Base-by-base conservation (phyloP, 1,140 invertebrate species). In the Conus betulinus region DNA sequence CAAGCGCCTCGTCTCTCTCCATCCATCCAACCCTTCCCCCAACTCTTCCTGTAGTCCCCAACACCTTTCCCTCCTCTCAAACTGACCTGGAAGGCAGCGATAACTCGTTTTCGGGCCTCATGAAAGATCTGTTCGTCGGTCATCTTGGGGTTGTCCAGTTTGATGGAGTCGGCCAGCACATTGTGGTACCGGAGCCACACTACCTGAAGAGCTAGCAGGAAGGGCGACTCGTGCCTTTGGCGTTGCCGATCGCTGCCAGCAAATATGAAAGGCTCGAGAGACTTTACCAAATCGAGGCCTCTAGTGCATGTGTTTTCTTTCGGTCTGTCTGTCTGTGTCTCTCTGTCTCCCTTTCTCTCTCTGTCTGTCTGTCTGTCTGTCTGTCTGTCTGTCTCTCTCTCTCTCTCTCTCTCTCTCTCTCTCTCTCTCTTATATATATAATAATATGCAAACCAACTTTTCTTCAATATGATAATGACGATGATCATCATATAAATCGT, bases 111-210 rank as follows among this genome's bases (percentile, higher is more conserved):
- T 76, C 99, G 96, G 0, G 98, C 97, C 89, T 97, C 96, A 94
- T 99, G 98, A 94, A 99, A 99, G 23, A 99, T 95, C 90, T 99
- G 98, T 94, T 99, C 98, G 92, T 99, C 99, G 7, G 97, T 97
- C 98, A 98, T 99, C 81, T 97, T 96, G 0, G 98, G 97, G 95
- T 99, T 23, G 13, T 79, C 15, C 95, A 92, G 98, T 97, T 0
- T 55, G 74, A 99, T 96, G 15, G 97, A 95, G 0, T 95, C 95
- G 0, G 99, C 99, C 8, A 99, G 96, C 0, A 97, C 97, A 94
- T 99, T 99, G 95, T 99, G 99, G 97, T 98, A 99, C 3, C 98
- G 97, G 94, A 98, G 98, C 92, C 99, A 98, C 6, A 99, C 94
- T 81, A 99, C 98, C 5, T 98, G 98, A 91, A 99, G 98, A 0